These are phyloP conservation scores for Pyrrhia umbra DNA, from an alignment of 2,888 invertebrate genomes.

Conservation along the genomic window DNA sequence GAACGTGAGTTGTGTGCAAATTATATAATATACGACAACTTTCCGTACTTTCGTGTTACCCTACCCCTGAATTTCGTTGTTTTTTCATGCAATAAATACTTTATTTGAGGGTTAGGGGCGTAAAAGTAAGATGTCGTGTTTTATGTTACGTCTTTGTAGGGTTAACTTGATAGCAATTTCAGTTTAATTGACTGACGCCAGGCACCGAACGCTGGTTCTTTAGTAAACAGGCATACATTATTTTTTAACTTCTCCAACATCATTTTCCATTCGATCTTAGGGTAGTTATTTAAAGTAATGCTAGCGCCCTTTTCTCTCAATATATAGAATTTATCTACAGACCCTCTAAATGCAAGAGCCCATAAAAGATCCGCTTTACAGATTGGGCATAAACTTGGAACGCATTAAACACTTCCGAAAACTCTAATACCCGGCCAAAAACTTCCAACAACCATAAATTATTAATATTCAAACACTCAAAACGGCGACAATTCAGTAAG, in stretches of 20 bases:
- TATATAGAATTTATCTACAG: not conserved
- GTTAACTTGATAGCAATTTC: constrained; percentile 37
- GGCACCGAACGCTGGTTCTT: not conserved
- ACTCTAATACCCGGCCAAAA: constrained; percentile 49
- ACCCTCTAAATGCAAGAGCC: constrained; percentile 9
- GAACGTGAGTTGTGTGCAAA: constrained; percentile 75
- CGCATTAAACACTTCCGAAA: constrained; percentile 36
- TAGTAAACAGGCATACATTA: not conserved
- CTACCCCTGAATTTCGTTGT: constrained; percentile 57
- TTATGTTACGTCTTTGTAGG: constrained; percentile 34
- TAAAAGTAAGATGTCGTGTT: constrained; percentile 54
- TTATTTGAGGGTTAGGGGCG: constrained; percentile 60
- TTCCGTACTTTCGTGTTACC: constrained; percentile 60
- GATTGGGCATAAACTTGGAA: constrained; percentile 36
- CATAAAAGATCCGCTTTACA: constrained; percentile 27
- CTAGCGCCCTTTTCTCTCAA: not conserved
- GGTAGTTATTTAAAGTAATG: not conserved
- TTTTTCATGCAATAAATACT: constrained; percentile 69
- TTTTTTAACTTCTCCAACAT: not conserved
- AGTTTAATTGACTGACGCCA: constrained; percentile 34
- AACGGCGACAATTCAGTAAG: constrained; percentile 42
- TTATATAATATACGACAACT: constrained; percentile 71
- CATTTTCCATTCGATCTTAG: not conserved
- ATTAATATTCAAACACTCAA: constrained; percentile 46
- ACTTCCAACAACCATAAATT: constrained; percentile 47